Evolutionary conservation across 2,113 vertebrate genomes (phyloP).

Genomic region (Nesogale talazaci): DNA sequence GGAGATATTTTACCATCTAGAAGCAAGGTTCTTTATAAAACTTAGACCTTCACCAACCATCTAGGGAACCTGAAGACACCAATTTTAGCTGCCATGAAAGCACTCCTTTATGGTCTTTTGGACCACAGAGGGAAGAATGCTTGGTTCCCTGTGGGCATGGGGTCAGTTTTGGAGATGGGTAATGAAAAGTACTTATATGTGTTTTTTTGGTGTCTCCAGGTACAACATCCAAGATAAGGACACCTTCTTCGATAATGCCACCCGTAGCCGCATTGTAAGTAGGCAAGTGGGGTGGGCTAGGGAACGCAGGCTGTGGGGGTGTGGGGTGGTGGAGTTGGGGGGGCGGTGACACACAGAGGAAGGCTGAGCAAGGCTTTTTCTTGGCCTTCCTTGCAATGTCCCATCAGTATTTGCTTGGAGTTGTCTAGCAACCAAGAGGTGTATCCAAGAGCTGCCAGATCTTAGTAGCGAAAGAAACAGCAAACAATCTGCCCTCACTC

Average conservation of each 20-base stretch:
- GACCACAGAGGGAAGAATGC: not conserved
- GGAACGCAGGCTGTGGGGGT: no score
- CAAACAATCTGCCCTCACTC: not conserved
- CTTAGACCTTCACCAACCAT: not conserved
- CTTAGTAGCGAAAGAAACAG: not conserved
- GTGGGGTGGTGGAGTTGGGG: no score
- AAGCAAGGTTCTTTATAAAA: not conserved
- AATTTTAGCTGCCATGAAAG: not conserved
- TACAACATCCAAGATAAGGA: slow-evolving; percentile 95
- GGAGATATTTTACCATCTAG: not conserved
- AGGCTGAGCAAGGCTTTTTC: not conserved
- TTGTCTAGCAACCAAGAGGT: slow-evolving; percentile 33
- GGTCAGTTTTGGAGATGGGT: not conserved
- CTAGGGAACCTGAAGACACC: not conserved
- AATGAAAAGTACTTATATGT: not conserved
- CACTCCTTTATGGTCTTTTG: not conserved
- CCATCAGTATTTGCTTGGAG: slow-evolving; percentile 33
- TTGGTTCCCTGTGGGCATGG: not conserved
- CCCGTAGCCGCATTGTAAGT: slow-evolving; percentile 98
- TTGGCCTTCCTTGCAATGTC: not conserved
- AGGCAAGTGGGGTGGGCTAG: not conserved
- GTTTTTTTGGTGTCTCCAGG: slow-evolving; percentile 83
- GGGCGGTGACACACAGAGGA: not conserved
- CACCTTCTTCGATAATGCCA: slow-evolving; percentile 95
- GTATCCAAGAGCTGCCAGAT: not conserved